phyloP scores from a whole-genome alignment of 2,797 vertebrate genomes.

The Bradypodion ventrale region DNA sequence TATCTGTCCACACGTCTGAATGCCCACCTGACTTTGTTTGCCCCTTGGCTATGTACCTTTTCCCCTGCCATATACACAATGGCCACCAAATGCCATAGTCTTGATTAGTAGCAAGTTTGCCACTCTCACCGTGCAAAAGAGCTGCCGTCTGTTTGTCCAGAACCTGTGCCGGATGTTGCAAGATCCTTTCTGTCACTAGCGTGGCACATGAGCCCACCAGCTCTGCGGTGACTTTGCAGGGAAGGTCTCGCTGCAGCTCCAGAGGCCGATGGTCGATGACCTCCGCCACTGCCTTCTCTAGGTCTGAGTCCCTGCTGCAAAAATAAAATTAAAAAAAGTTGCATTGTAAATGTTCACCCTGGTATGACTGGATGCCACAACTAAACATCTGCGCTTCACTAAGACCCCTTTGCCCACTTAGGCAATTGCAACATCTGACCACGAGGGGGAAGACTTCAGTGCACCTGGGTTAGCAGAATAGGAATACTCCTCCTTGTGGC shows the following conservation, averaged over 20 bases:
- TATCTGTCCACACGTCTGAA: no score
- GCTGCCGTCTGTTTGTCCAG: conserved; percentile 82
- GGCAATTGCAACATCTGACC: no score
- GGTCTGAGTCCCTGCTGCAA: conserved; percentile 78
- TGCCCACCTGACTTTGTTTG: no score
- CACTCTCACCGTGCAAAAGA: conserved; percentile 84
- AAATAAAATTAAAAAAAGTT: accelerated
- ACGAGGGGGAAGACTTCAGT: no score
- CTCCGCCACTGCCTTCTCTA: conserved; percentile 85
- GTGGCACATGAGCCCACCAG: conserved; percentile 90
- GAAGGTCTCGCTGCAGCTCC: conserved; percentile 72
- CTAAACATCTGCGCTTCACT: no score
- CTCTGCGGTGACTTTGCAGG: conserved; percentile 80
- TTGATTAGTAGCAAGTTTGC: accelerated
- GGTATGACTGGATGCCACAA: no score
- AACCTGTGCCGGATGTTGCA: conserved; percentile 81
- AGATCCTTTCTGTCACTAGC: conserved; percentile 85
- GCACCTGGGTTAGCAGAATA: no score
- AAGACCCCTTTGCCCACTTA: no score
- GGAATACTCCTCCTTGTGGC: no score
- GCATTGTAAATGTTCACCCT: conserved; percentile 63
- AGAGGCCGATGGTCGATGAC: conserved; percentile 87
- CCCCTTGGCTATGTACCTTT: no score
- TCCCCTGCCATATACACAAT: no score
- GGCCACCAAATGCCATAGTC: no score